Base-by-base conservation (phyloP, 2,797 vertebrate species). In the Sebastes alutus region DNA sequence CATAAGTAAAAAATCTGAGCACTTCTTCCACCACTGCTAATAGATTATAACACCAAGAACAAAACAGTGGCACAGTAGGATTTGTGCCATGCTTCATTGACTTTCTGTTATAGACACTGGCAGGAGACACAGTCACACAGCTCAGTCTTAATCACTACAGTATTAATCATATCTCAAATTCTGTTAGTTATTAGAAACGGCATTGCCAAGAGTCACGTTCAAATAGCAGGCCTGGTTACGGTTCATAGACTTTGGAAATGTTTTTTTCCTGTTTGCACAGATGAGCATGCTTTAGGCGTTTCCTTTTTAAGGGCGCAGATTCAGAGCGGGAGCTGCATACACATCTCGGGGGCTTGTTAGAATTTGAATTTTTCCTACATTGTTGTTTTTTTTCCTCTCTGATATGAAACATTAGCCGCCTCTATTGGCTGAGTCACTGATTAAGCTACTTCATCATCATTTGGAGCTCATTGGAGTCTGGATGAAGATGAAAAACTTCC, bases 401-500 rank as follows among this genome's bases (percentile, higher is more conserved):
- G 75, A 72, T 79, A 85, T 82, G 32, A 83, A 83, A 82, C 78
- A 86, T 87, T 77, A 82, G 62, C 80, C 75, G 75, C 56, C 25
- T 85, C 68, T 58, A 46, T 62, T 75, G 52, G 52, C 82, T 58
- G 70, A 67, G 67, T 65, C n/a, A 5, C 78, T 80, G 63, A 83
- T 92, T 84, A 81, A 73, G 38, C 77, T 81, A 71, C 72, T 80
- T 75, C 63, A 63, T 89, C 86, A 78, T 89, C 33, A 81, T 87
- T 89, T 86, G 71, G 82, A 88, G 81, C 70, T 88, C 66, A 65
- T 13, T 60, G 32, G 55, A 64, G 72, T 82, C 83, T 83, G 71
- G 79, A 89, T 85, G 60, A 87, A 83, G 72, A 92, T 84, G 75
- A 89, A 85, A 72, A 74, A 66, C 80, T 58, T 89, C 62, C 68